These are phyloP conservation scores for Calephelis perditalis DNA, from an alignment of 2,888 invertebrate genomes.

Conservation along the genomic window DNA sequence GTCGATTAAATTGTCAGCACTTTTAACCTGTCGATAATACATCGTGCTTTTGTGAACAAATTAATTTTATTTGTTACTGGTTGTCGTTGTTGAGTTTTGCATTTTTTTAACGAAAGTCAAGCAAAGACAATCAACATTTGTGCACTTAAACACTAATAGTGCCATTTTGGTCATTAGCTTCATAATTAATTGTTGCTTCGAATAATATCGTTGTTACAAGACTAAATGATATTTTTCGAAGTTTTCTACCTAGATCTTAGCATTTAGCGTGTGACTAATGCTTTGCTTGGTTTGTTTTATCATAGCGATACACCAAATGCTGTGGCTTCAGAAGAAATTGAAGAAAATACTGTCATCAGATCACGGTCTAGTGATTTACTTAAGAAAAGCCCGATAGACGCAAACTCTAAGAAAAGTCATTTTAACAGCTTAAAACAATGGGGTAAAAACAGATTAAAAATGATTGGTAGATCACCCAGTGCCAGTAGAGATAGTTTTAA, in stretches of 20 bases:
- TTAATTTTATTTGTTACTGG: conserved; percentile 56
- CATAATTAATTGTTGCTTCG: conserved; percentile 63
- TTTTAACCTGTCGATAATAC: conserved; percentile 64
- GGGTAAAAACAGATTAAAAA: conserved; percentile 87
- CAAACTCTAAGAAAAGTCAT: conserved; percentile 77
- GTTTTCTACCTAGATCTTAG: conserved; percentile 55
- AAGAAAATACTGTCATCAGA: conserved; percentile 77
- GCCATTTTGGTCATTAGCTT: conserved; percentile 72
- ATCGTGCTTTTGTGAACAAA: conserved; percentile 74
- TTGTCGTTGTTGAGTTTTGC: conserved; percentile 57
- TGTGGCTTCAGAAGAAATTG: conserved; percentile 72
- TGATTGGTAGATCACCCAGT: conserved; percentile 82
- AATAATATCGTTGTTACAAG: conserved; percentile 62
- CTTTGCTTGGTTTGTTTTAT: conserved; percentile 78
- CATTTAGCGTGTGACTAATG: conserved; percentile 78
- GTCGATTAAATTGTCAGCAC: conserved; percentile 61
- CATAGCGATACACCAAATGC: conserved; percentile 75
- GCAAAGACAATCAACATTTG: conserved; percentile 62
- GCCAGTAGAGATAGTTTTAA: conserved; percentile 73
- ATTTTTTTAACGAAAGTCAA: conserved; percentile 36
- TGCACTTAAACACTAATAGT: conserved; percentile 75
- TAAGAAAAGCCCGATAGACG: conserved; percentile 82
- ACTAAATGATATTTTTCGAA: conserved; percentile 61
- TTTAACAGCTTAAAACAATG: conserved; percentile 91
- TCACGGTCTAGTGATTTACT: conserved; percentile 88